These are phyloP conservation scores for Mimumesa dahlbomi DNA, from an alignment of 2,888 invertebrate species.

Conservation along the genomic window DNA sequence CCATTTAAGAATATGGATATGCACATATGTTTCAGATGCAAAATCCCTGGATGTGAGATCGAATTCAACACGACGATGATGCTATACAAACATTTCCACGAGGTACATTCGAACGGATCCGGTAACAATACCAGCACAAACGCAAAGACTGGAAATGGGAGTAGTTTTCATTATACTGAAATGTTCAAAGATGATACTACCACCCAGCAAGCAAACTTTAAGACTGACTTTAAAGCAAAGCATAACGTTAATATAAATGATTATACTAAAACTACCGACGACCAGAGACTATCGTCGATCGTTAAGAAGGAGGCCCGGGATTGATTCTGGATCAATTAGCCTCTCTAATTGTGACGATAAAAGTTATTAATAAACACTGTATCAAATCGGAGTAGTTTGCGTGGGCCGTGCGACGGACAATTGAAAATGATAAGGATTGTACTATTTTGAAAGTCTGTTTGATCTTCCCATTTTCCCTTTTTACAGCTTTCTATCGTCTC, in stretches of 20 bases:
- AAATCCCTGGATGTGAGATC: constrained; percentile 73
- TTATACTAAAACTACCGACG: constrained; percentile 67
- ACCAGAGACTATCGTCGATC: constrained; percentile 55
- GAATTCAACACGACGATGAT: constrained; percentile 72
- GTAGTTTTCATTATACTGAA: constrained; percentile 73
- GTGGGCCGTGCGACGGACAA: too few species aligned
- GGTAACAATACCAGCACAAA: constrained; percentile 70
- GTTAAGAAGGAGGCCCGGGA: constrained; percentile 69
- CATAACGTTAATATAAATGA: constrained; percentile 73
- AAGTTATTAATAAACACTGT: too few species aligned
- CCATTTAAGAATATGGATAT: too few species aligned
- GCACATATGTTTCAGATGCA: constrained; percentile 75
- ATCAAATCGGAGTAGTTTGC: too few species aligned
- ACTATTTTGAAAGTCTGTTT: too few species aligned
- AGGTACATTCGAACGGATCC: constrained; percentile 71
- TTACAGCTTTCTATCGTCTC: too few species aligned
- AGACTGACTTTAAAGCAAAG: constrained; percentile 79
- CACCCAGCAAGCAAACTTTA: constrained; percentile 74
- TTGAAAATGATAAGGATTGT: too few species aligned
- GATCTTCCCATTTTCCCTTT: too few species aligned
- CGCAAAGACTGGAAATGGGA: constrained; percentile 77
- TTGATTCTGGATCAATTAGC: constrained; percentile 65
- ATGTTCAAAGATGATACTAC: constrained; percentile 73
- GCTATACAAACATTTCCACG: constrained; percentile 75
- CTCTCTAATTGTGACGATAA: constrained; percentile 26